phyloP scores from a whole-genome alignment of 2,888 invertebrate species.

The Augiades crinisus region DNA sequence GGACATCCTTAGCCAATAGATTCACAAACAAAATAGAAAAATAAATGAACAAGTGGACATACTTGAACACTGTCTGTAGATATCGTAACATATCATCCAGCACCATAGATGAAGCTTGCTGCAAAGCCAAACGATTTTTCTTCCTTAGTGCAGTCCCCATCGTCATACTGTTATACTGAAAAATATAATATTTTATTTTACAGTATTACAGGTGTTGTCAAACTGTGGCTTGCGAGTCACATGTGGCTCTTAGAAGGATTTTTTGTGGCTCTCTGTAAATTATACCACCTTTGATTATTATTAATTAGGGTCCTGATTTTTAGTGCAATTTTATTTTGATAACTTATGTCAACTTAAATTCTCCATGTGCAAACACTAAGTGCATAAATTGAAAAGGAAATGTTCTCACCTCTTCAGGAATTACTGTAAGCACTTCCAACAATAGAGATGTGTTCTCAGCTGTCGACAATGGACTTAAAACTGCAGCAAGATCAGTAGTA shows the following conservation, averaged over 20 bases:
- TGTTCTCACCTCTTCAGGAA: slow-evolving; percentile 91
- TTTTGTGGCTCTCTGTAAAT: no score
- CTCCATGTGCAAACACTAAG: no score
- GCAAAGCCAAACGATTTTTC: slow-evolving; percentile 59
- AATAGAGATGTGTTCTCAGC: slow-evolving; percentile 74
- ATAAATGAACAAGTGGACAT: slow-evolving; percentile 33
- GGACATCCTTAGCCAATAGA: no score
- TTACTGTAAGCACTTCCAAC: slow-evolving; percentile 90
- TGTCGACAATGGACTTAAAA: slow-evolving; percentile 84
- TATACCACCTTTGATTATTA: no score
- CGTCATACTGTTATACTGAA: slow-evolving; percentile 73
- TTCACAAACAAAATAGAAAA: neutral
- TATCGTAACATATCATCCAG: slow-evolving; percentile 68
- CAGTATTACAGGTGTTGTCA: no score
- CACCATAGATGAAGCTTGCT: slow-evolving; percentile 66
- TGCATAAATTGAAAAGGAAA: neutral
- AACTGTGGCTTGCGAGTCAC: no score
- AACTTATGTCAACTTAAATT: no score
- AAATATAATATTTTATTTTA: slow-evolving; percentile 15
- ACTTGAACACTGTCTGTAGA: slow-evolving; percentile 66
- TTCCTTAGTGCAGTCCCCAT: slow-evolving; percentile 64
- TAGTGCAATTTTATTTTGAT: no score
- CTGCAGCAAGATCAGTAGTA: slow-evolving; percentile 86
- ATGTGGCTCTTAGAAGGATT: no score
- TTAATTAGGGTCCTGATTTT: no score